Conservation (phyloP, 1,140 invertebrate genomes). For the Octopus bimaculoides region DNA sequence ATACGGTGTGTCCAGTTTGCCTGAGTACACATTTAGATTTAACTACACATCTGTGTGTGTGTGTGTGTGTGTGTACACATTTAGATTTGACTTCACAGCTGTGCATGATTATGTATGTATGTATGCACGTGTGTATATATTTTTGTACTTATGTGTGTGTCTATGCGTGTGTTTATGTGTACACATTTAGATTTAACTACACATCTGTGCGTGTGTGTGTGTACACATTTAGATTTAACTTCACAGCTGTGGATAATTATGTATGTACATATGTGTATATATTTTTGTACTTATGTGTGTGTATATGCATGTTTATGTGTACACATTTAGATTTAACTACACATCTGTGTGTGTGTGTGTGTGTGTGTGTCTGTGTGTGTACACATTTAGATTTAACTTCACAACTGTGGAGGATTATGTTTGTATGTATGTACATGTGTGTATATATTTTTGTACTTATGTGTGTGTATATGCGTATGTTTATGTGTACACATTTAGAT, state of each 20-base stretch:
- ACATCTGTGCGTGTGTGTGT: neutral
- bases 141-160: neutral
- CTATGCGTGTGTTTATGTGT: neutral
- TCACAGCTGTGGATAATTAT: neutral
- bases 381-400: neutral
- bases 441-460: neutral
- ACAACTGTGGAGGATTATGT: neutral
- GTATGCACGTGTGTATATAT: neutral
- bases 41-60: neutral
- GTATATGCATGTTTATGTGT: neutral
- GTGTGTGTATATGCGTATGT: neutral
- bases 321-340: neutral
- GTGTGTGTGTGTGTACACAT: neutral
- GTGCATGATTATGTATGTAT: neutral
- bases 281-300: neutral
- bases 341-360: neutral
- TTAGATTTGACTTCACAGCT: neutral
- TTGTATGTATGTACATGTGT: neutral
- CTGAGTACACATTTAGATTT: neutral
- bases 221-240: neutral
- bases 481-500: neutral
- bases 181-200: neutral
- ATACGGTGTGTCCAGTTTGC: too few relatives aligned
- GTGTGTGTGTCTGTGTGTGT: neutral
- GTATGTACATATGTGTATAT: neutral